Evolutionary conservation across 1,140 invertebrate species (phyloP), one percentile per base, ranked within the genome.

Genomic region (Zaprionus capensis): DNA sequence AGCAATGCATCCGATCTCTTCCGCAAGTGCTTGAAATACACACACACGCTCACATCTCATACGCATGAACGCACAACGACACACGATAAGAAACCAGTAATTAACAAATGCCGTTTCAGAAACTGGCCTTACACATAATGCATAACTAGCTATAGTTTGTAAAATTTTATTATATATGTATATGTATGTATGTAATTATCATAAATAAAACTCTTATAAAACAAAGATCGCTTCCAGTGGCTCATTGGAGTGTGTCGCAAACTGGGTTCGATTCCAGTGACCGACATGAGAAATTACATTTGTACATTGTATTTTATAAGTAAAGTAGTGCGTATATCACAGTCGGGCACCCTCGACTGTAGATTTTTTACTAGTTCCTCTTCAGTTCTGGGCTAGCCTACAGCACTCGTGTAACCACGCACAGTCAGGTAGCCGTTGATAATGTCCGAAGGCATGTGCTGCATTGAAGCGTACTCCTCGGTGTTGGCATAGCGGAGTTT

Each of bases 401-500:
- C 96, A 87, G 97, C 96, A 90, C 96, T 97, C 49, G 95, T 97
- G 9, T 97, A 97, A 91, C 97, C 97, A 72, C 98, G 94, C 28
- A 98, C 93, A 53, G 97, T 95, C 59, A 99, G 92, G 93, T 98
- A 98, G 24, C 97, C 97, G 67, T 97, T 96, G 28, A 97, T 97
- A 77, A 98, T 97, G 90, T 98, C 97, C 95, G 97, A 97, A 22
- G 97, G 97, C 71, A 99, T 93, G 85, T 95, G 96, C 81, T 96
- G 94, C 28, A 98, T 95, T 24, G 96, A 96, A 15, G 95, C 94
- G 93, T 97, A 98, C 93, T 98, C 98, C 79, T 98, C 97, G 46
- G 95, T 94, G 92, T 96, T 97, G 51, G 96, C 95, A 93, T 96
- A 99, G 76, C 96, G 95, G 12, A 99, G 93, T 91, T 98, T 97